Evolutionary conservation across 2,888 invertebrate species (phyloP), one percentile per base, ranked within the genome.

Genomic region (Allolobophora icterica): DNA sequence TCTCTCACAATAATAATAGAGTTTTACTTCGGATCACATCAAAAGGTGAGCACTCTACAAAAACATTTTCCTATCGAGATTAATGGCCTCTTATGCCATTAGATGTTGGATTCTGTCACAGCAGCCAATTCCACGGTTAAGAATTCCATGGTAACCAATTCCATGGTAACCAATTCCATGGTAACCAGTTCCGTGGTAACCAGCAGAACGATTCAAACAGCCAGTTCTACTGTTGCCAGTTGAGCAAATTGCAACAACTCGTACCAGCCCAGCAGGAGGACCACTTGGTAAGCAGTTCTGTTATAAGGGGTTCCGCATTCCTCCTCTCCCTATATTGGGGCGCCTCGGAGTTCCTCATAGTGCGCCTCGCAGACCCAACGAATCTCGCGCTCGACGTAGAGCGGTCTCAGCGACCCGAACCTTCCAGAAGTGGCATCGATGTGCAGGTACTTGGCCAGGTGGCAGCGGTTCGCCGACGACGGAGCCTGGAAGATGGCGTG

Each of bases 281-380:
- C 71, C 71, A 71, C 35, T 17, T 45, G 21, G 45, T 4, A 89
- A 89, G 38, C 33, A 34, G 34, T 38, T 24, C 34, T 89, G 15
- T 45, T n/a, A n/a, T n/a, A 5, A 24, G 52, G 52, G 21, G 24
- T 58, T 24, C 5, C 71, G 1, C 58, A 11, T 30, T 58, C 71
- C 30, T 90, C 40, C 33, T 83, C 90, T 52, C 71, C 58, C 58
- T 84, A 90, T 84, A 90, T 71, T 34, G 89, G 84, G 30, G 90
- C 91, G 42, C 92, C 92, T 35, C 93, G 90, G 87, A 93, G 89
- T 84, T 93, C 93, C 83, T 93, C 93, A 89, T 92, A 93, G 91
- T 93, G 93, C 3, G 90, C 90, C 42, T 93, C 93, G 89, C 93
- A 93, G 42, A 93, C 91, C 93, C 93, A 93, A 52, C 93, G 90